These are phyloP conservation scores for Phoebastria nigripes DNA, from an alignment of 2,797 vertebrate genomes.

Conservation along the genomic window DNA sequence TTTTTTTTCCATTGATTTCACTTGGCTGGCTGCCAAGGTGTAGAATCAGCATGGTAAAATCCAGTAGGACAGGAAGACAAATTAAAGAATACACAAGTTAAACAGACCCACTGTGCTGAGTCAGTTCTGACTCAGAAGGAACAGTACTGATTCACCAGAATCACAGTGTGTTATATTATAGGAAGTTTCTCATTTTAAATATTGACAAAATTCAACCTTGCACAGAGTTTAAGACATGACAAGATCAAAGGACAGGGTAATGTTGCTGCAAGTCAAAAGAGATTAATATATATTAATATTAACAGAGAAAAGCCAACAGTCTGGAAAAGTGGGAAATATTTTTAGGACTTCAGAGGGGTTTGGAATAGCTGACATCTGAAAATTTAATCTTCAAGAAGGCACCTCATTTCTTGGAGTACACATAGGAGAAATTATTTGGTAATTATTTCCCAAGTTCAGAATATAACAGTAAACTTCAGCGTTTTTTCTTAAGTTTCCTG, in stretches of 20 bases:
- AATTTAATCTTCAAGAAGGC: not conserved
- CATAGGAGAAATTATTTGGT: not conserved
- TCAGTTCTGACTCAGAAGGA: slow-evolving; percentile 10
- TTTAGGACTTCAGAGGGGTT: not conserved
- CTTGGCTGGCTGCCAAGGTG: not conserved
- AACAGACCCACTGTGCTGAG: not conserved
- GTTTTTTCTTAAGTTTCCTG: not conserved
- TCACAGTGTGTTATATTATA: not conserved
- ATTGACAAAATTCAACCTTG: not conserved
- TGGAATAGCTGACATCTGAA: not conserved
- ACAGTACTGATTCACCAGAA: not conserved
- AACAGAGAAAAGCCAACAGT: not conserved
- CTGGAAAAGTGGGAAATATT: not conserved
- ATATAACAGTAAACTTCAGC: not conserved
- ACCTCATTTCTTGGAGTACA: not conserved
- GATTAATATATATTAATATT: not conserved
- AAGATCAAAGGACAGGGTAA: not conserved
- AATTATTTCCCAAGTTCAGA: not conserved
- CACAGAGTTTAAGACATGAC: not conserved
- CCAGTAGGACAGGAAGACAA: not conserved
- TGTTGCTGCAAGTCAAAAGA: not conserved
- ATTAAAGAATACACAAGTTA: not conserved
- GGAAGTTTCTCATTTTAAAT: not conserved
- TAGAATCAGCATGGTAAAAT: not conserved
- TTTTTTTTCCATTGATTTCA: not conserved